These are phyloP conservation scores for Borostomias antarcticus DNA, from an alignment of 2,797 vertebrate genomes.

Conservation along the genomic window DNA sequence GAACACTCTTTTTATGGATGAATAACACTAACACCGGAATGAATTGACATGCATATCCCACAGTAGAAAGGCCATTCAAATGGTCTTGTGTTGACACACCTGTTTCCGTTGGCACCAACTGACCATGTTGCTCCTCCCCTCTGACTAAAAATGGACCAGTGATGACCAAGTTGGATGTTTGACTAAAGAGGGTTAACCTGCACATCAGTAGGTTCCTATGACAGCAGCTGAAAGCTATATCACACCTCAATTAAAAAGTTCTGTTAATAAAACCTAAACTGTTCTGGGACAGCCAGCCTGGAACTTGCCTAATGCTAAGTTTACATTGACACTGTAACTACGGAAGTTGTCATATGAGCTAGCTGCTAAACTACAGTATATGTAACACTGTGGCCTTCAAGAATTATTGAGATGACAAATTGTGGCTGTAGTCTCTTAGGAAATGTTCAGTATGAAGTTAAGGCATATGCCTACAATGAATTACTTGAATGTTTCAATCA, in stretches of 20 bases:
- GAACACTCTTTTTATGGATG: conserved; percentile 42
- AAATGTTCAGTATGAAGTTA: too few species aligned
- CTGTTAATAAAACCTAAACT: not conserved
- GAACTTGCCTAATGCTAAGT: not conserved
- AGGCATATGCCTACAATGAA: not conserved
- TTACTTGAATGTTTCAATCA: not conserved
- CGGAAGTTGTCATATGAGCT: not conserved
- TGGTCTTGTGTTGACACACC: conserved; percentile 20
- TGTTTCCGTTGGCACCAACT: conserved; percentile 39
- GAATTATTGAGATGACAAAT: not conserved
- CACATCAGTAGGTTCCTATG: conserved; percentile 26
- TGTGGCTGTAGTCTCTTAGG: not conserved
- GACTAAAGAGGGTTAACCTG: conserved; percentile 38
- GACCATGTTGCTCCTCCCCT: conserved; percentile 23
- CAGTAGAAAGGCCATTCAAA: conserved; percentile 19
- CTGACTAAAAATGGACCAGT: conserved; percentile 37
- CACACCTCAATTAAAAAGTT: not conserved
- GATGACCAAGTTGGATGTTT: conserved; percentile 34
- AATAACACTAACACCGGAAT: conserved; percentile 57
- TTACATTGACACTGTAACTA: not conserved
- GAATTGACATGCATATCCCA: conserved; percentile 39
- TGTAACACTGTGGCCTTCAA: not conserved
- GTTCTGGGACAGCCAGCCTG: not conserved
- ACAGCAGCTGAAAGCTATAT: conserved; percentile 35
- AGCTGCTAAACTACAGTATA: not conserved